Base-by-base conservation (phyloP, 1,140 invertebrate species). In the Eupeodes corollae region DNA sequence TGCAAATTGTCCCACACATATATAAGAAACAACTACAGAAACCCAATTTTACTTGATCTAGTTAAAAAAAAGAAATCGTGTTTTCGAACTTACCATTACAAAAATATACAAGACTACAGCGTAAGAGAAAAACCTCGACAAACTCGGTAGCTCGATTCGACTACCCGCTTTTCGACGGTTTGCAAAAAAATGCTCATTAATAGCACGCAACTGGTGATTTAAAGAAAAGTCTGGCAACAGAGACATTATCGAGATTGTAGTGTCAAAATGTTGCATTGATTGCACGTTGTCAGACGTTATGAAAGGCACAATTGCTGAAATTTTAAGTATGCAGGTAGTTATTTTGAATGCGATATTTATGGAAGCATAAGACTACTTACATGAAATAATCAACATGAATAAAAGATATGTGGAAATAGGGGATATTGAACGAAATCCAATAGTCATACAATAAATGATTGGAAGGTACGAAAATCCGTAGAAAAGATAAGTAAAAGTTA, bases 191-290 rank as follows among this genome's bases (percentile, higher is more conserved):
- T 61, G 56, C 38, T 67, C 63, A 39, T 67, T 67, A n/a, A 67
- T 61, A 6, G 61, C 43, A 15, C 59, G 56, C 11, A 67, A 35
- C 42, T 67, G 64, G 38, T 68, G 66, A 35, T 64, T 64, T 14
- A 68, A 48, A 53, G 63, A 61, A 8, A 66, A 68, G 44, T 68
- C 66, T 13, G 66, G 66, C 5, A 68, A 35, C 14, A 66, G 52
- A 19, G 53, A 42, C 8, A 68, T 46, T 13, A 66, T 56, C 5
- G 42, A 43, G 3, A 68, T 68, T 44, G 55, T 52, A 1, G 54
- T 58, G 16, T 54, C 50, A 33, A 63, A 58, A 21, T 54, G 43
- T 19, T 57, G 57, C 55, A 68, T 68, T 6, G 60, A 53, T 40
- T 52, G 45, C 11, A 54, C 16, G 39, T 52, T 58, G 31, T 6